These are phyloP conservation scores for Syrrhaptes paradoxus DNA, from an alignment of 2,113 vertebrate species.

Conservation along the genomic window DNA sequence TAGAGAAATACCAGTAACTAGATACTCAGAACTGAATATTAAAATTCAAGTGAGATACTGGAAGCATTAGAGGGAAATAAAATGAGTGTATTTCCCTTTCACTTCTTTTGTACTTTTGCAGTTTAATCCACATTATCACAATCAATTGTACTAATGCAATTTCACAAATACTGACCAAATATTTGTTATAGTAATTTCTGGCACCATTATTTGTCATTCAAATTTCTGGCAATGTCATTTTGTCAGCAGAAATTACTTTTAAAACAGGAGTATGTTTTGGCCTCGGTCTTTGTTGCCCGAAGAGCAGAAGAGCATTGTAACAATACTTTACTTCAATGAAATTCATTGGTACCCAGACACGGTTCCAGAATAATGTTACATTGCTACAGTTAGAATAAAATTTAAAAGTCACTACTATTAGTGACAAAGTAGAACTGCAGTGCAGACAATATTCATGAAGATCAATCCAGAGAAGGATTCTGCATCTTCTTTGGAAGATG, in stretches of 20 bases:
- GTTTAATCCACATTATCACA: background rate
- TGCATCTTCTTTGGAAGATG: background rate
- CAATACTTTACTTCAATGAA: background rate
- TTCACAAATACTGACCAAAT: background rate
- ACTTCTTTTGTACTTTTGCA: background rate
- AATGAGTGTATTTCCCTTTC: background rate
- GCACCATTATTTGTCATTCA: background rate
- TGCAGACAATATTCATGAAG: background rate
- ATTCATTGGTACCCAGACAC: background rate
- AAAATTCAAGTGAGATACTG: background rate
- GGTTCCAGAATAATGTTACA: background rate
- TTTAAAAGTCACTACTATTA: background rate
- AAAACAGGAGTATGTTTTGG: background rate
- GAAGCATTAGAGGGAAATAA: background rate
- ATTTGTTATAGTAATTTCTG: background rate
- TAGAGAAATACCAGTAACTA: background rate
- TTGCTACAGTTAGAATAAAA: background rate
- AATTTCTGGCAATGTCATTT: background rate
- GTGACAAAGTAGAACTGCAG: background rate
- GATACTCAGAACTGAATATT: background rate
- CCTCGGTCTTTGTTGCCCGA: background rate
- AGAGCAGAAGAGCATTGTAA: background rate
- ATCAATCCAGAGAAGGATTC: background rate
- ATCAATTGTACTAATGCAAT: background rate
- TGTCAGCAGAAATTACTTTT: background rate